phyloP scores from a whole-genome alignment of 2,113 vertebrate species.

The Cairina moschata region DNA sequence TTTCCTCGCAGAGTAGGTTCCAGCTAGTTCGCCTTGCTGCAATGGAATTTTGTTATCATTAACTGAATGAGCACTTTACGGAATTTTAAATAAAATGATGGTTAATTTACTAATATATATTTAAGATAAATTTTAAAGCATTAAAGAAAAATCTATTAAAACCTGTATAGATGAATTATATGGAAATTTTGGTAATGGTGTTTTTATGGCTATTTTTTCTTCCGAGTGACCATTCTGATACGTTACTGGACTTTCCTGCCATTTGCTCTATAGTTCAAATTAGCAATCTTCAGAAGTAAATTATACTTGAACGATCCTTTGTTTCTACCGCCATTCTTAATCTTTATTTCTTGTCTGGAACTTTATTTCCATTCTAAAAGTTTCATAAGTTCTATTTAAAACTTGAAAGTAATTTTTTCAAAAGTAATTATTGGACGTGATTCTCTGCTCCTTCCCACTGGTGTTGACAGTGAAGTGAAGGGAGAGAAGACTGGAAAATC shows the following conservation, averaged over 20 bases:
- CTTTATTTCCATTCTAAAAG: constrained; percentile 35
- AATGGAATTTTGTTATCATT: constrained; percentile 23
- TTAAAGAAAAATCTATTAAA: constrained; percentile 36
- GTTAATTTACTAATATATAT: constrained; percentile 58
- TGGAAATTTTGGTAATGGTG: constrained; percentile 56
- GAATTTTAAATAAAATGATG: constrained; percentile 44
- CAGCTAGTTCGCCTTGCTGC: constrained; percentile 55
- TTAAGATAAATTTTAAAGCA: constrained; percentile 48
- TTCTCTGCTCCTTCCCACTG: background rate
- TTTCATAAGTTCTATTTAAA: constrained; percentile 19
- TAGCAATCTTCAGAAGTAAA: constrained; percentile 51
- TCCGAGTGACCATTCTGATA: constrained; percentile 46
- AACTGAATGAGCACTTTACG: constrained; percentile 57
- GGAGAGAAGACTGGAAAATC: constrained; percentile 6
- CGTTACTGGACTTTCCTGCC: constrained; percentile 13
- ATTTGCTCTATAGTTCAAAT: constrained; percentile 43
- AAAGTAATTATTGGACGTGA: background rate
- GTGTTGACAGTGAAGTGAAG: background rate
- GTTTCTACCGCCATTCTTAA: background rate
- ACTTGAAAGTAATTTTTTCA: background rate
- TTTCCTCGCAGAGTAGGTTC: constrained; percentile 26
- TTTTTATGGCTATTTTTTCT: constrained; percentile 61
- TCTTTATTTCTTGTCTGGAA: constrained; percentile 48
- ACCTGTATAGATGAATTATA: constrained; percentile 36
- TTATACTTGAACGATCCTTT: constrained; percentile 65